Evolutionary conservation across 2,113 vertebrate species (phyloP).

Genomic region (Aleadryas rufinucha): DNA sequence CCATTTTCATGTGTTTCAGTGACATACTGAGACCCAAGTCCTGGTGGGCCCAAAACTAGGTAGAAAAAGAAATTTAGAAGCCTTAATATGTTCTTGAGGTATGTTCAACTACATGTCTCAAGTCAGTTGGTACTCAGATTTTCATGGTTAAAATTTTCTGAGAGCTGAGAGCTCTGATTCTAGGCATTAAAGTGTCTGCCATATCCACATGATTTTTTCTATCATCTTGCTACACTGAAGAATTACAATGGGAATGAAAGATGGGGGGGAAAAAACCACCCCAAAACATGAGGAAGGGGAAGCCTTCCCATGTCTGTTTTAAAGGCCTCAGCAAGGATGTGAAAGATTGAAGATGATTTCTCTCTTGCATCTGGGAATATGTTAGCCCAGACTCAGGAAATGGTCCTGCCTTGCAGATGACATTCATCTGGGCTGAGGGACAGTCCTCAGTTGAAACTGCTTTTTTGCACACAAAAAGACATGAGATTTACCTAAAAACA

Average conservation of each 20-base stretch:
- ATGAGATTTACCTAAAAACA: background rate
- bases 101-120: background rate
- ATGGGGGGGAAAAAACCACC: fast-evolving
- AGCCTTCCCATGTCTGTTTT: background rate
- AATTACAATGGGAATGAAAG: background rate
- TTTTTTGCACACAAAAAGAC: background rate
- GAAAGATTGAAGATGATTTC: background rate
- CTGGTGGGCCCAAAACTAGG: background rate
- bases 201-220: background rate
- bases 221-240: background rate
- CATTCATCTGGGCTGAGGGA: background rate
- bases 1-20: background rate
- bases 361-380: background rate
- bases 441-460: background rate
- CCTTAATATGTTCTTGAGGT: background rate
- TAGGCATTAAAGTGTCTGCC: background rate
- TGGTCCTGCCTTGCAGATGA: background rate
- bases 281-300: background rate
- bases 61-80: background rate
- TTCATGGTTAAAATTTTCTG: background rate
- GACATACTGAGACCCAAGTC: background rate
- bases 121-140: background rate
- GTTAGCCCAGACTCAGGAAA: background rate
- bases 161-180: background rate
- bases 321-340: background rate